Evolutionary conservation across 2,113 vertebrate genomes (phyloP), one percentile per base, ranked within the genome.

Genomic region (Antidorcas marsupialis): DNA sequence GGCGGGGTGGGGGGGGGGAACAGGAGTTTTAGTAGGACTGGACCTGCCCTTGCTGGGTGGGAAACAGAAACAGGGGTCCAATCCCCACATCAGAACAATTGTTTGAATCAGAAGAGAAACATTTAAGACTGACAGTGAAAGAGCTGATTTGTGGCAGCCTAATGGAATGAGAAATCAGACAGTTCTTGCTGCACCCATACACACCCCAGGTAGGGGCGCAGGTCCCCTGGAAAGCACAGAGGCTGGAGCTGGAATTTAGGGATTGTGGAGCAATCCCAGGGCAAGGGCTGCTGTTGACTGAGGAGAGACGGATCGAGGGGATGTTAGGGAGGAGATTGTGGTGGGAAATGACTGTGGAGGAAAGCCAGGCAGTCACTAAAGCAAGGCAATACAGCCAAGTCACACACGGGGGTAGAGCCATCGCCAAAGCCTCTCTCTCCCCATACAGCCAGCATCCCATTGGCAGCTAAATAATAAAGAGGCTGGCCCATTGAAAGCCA

Each of bases 1-100:
- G 43, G 43, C 5, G 5, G 5, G 6, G 11, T 27, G 59, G 57
- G 2, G 1, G 2, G 5, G 60, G 5, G 14, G 7, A 3, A n/a
- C 3, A n/a, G 16, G 16, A 64, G 62, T 64, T 16, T 64, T 64
- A 17, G 33, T 64, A 64, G 33, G 33, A 64, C 62, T n/a, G 16
- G 16, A 64, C 33, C 7, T 64, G 62, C 16, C 7, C 33, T n/a
- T 64, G 62, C 7, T n/a, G 30, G 16, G 3, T 64, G 7, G 16
- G 33, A 7, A 9, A 64, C 27, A 64, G 7, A 64, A 64, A 64
- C 30, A 64, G 7, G 15, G 30, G 7, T 19, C 33, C 30, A 64
- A n/a, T n/a, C 3, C 33, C 16, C 62, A 64, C 16, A n/a, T n/a
- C 62, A 64, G 30, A 33, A 15, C 30, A 64, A 64, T 17, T 64